Evolutionary conservation across 2,888 invertebrate species (phyloP), one percentile per base, ranked within the genome.

Genomic region (Chrysopilus asiliformis): DNA sequence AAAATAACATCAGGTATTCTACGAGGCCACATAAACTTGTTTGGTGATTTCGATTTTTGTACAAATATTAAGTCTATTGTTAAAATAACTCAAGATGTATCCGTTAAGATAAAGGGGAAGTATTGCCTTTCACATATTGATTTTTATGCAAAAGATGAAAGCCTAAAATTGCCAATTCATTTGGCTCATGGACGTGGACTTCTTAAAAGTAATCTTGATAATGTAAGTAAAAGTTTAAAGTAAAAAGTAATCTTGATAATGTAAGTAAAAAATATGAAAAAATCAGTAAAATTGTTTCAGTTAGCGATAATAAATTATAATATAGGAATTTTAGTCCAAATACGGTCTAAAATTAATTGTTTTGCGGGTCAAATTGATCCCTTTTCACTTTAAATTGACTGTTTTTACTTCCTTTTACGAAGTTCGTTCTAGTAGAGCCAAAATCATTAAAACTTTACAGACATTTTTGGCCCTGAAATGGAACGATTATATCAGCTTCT

Each of bases 41-140:
- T 78, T 13, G 79, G 79, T 10, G 78, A 79, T 61, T 79, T 74
- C 50, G 77, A 76, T 58, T 71, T 76, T 58, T 79, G 79, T 49
- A 61, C 76, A 42, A 68, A 62, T 31, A 56, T 64, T 36, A 53
- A 57, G 41, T 69, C 74, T 12, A 66, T 70, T 15, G 72, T 77
- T 1, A 69, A 74, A 44, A 66, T 74, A 5, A 68, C 72, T 48
- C 57, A 75, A 43, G 68, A 68, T 32, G 68, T 68, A 16, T 70
- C 68, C 39, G 65, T 73, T 17, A 69, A 77, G 7, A 65, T 79
- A 35, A 70, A 74, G 45, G 79, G 79, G 22, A 74, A 77, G 53
- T 79, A 79, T 55, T 79, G 79, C 49, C 55, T 79, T 46, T 78
- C 74, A 20, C 68, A 68, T 32, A 58, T 79, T 38, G 79, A 79